phyloP scores from a whole-genome alignment of 2,797 vertebrate species.

The Buceros bicornis region DNA sequence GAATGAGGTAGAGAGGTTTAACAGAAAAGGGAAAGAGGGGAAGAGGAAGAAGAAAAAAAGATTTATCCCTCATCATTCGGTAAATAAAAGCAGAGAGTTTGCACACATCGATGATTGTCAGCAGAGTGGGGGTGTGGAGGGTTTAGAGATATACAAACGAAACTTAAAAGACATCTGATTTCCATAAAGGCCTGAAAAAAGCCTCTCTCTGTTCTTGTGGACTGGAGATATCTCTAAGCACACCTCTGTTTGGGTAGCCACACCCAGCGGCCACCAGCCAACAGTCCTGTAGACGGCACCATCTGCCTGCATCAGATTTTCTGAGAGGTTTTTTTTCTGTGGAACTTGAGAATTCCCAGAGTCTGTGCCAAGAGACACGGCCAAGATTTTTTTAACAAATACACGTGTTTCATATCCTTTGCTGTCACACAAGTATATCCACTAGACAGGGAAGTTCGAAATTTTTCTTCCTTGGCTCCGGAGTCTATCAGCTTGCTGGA shows the following conservation, averaged over 20 bases:
- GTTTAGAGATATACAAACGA: neutral
- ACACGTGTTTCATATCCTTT: neutral
- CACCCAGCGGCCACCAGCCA: neutral
- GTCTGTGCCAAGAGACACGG: neutral
- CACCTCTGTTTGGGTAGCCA: neutral
- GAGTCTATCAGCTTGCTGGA: neutral
- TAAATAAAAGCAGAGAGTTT: neutral
- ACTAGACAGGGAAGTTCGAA: neutral
- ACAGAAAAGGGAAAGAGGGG: neutral
- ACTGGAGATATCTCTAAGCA: neutral
- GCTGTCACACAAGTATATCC: neutral
- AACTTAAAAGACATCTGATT: neutral
- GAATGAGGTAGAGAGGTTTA: neutral
- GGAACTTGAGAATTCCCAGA: neutral
- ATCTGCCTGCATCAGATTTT: neutral
- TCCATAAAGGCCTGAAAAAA: neutral
- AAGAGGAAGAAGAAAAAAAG: neutral
- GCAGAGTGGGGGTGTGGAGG: neutral
- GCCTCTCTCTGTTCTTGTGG: neutral
- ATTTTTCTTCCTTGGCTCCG: neutral
- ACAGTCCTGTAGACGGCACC: neutral
- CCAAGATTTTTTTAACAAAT: neutral
- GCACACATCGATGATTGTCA: neutral
- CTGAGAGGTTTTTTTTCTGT: neutral
- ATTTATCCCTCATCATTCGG: neutral